Conservation (phyloP, 2,888 invertebrate species). For the Nesidiocoris tenuis region DNA sequence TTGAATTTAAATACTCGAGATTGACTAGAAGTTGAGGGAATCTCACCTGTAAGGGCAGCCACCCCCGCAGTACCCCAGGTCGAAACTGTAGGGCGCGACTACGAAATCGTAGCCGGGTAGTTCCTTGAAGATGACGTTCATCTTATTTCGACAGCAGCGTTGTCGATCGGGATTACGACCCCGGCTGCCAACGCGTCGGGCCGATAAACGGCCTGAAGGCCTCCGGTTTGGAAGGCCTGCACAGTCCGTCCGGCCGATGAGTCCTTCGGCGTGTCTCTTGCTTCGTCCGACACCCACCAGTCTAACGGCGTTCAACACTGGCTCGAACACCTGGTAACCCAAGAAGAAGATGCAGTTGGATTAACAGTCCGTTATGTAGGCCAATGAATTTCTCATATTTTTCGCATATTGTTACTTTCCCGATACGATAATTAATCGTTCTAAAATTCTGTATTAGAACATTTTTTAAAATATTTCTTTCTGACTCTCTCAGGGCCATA, state of each 20-base stretch:
- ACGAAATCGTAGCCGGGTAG: constrained; percentile 65
- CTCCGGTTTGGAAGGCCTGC: not conserved
- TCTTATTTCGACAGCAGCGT: constrained; percentile 65
- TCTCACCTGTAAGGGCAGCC: constrained; percentile 56
- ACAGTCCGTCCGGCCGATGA: constrained; percentile 14
- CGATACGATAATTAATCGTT: too few relatives aligned
- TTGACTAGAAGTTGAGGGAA: not conserved
- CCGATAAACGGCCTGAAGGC: not conserved
- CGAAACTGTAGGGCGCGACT: constrained; percentile 67
- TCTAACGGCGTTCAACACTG: constrained; percentile 15
- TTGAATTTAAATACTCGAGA: not conserved
- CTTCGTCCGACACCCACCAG: not conserved
- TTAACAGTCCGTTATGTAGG: too few relatives aligned
- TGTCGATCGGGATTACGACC: not conserved
- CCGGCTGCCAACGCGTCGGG: not conserved
- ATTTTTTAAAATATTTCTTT: too few relatives aligned
- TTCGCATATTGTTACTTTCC: too few relatives aligned
- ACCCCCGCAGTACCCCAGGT: constrained; percentile 71
- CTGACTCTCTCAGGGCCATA: too few relatives aligned
- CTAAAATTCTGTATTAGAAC: too few relatives aligned
- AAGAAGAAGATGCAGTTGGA: not conserved
- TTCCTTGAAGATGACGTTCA: constrained; percentile 67
- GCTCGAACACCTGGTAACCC: constrained; percentile 18
- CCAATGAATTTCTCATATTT: too few relatives aligned
- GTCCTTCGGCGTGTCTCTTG: not conserved